Evolutionary conservation across 2,113 vertebrate species (phyloP).

Genomic region (Amazona vittata): DNA sequence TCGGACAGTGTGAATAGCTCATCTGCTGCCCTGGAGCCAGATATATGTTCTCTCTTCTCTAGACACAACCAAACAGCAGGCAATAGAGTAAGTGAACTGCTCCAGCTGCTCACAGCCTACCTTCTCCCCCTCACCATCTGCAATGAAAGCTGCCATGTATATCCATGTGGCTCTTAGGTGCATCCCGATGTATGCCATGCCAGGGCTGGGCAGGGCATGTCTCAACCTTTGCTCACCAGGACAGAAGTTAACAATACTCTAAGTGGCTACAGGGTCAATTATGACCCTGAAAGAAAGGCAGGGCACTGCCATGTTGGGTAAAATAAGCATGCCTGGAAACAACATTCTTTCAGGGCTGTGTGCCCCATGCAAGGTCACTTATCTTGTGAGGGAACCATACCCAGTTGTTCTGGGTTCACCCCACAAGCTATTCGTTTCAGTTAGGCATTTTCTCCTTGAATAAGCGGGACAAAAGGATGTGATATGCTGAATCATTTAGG

Average conservation of each 20-base stretch:
- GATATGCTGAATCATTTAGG: slow-evolving; percentile 40
- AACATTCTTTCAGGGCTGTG: neutral
- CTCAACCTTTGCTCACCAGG: neutral
- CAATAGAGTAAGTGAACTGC: neutral
- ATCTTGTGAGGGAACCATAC: neutral
- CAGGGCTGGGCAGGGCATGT: neutral
- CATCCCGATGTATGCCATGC: accelerated
- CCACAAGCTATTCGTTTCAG: neutral
- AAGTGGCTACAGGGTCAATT: neutral
- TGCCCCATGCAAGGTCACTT: neutral
- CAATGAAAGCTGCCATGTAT: neutral
- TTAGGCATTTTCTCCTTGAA: slow-evolving; percentile 42
- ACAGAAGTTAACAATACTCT: neutral
- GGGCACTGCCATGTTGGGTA: neutral
- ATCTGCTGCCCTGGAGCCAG: neutral
- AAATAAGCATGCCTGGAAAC: neutral
- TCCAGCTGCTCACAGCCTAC: neutral
- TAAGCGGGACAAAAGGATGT: slow-evolving; percentile 28
- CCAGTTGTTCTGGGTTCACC: neutral
- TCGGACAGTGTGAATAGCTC: neutral
- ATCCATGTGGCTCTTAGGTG: neutral
- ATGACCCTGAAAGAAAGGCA: neutral
- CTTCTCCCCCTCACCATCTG: accelerated
- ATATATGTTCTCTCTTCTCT: neutral
- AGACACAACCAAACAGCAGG: neutral